phyloP scores from a whole-genome alignment of 1,140 invertebrate genomes.

The Microplitis mediator region DNA sequence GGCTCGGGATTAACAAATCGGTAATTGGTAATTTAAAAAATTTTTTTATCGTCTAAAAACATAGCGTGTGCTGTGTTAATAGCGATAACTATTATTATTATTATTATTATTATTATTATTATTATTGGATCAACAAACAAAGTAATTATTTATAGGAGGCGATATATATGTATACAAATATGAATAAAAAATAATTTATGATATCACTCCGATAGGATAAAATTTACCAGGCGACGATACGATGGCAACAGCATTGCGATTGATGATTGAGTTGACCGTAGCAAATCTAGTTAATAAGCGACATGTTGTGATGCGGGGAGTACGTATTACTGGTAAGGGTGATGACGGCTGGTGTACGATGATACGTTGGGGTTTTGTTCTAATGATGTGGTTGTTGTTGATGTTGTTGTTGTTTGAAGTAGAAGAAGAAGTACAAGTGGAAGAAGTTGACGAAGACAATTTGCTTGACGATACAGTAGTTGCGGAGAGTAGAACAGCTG shows the following conservation, averaged over 20 bases:
- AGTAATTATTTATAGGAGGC: constrained; percentile 22
- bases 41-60: constrained; percentile 16
- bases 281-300: constrained; percentile 61
- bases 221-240: constrained; percentile 54
- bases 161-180: neutral
- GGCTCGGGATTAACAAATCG: neutral
- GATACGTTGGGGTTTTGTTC: constrained; percentile 59
- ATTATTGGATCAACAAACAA: neutral
- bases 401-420: constrained; percentile 21
- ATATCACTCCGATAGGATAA: constrained; percentile 32
- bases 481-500: constrained; percentile 52
- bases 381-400: constrained; percentile 44
- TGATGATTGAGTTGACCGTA: constrained; percentile 56
- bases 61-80: constrained; percentile 31
- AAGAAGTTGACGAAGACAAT: constrained; percentile 32
- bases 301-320: constrained; percentile 58
- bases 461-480: constrained; percentile 48
- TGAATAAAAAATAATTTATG: neutral
- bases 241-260: constrained; percentile 52
- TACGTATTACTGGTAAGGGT: constrained; percentile 61
- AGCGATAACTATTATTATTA: constrained; percentile 21
- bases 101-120: neutral
- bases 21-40: neutral
- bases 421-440: too few species aligned
- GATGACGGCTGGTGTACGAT: constrained; percentile 57